phyloP scores from a whole-genome alignment of 2,888 invertebrate genomes.

The Heterodera filipjevi region DNA sequence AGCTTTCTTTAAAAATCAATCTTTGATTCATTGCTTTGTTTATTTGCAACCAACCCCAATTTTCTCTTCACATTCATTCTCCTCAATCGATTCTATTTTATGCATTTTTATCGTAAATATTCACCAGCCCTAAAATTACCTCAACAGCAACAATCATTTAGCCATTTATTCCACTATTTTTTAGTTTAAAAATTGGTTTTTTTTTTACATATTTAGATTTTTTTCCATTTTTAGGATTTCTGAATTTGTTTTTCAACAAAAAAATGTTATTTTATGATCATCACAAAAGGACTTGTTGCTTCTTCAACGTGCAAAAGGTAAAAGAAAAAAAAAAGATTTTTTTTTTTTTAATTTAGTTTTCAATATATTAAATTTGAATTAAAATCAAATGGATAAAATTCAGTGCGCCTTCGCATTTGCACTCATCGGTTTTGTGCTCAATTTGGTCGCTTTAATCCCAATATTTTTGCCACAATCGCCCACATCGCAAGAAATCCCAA shows the following conservation, averaged over 20 bases:
- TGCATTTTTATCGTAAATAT: too few relatives aligned
- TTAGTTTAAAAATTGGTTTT: not conserved
- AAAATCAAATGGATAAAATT: not conserved
- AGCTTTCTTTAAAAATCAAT: too few relatives aligned
- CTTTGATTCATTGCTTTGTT: too few relatives aligned
- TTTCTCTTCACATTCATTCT: too few relatives aligned
- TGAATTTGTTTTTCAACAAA: not conserved
- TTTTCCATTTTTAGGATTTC: too few relatives aligned
- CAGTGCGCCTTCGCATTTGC: slow-evolving; percentile 1
- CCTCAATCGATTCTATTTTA: too few relatives aligned
- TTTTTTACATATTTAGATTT: not conserved
- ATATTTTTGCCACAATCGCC: not conserved
- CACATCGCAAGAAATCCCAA: not conserved
- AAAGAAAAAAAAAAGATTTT: not conserved
- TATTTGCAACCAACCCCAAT: too few relatives aligned
- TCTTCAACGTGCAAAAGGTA: not conserved
- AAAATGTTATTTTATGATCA: not conserved
- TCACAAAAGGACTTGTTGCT: not conserved
- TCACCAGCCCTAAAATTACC: too few relatives aligned
- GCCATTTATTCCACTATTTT: not conserved
- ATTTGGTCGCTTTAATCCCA: not conserved
- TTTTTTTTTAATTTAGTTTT: not conserved
- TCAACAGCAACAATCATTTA: not conserved
- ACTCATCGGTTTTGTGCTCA: slow-evolving; percentile 3
- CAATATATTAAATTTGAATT: not conserved